Base-by-base conservation (phyloP, 2,113 vertebrate species). In the Phainopepla nitens region DNA sequence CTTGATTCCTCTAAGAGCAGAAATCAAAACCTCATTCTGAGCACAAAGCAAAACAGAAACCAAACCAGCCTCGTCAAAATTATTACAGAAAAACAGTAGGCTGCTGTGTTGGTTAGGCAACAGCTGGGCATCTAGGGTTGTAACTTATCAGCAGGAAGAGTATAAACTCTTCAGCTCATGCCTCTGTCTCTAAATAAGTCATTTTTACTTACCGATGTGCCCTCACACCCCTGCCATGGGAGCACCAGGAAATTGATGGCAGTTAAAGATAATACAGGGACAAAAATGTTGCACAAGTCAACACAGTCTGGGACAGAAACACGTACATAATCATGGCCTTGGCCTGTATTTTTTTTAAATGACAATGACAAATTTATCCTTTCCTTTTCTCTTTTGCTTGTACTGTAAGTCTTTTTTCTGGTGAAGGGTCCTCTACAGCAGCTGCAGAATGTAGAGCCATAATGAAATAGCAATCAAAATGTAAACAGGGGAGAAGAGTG, bases 161-260 rank as follows among this genome's bases (percentile, higher is more conserved):
- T 18, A 31, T 27, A 58, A 81, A 50, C 1, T 2, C 11, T 24
- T 66, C 54, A 83, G 23, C 58, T 69, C 23, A 7, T 4, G 5
- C 23, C 21, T 61, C 60, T 70, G 14, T 10, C 10, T 70, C 50
- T 61, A 22, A 71, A 25, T 15, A 69, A 82, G 9, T 18, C 7
- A 41, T 49, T 47, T 36, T 16, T 22, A 54, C 23, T 33, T 27
- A 15, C 10, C 50, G 28, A 42, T 49, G 24, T 1, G 6, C 39
- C 81, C 57, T 53, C 0, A 0, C n/a, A 41, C 5, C 15, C 28
- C 45, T 49, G 47, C n/a, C 54, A 65, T 0, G 0, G 42, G 9
- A 1, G 7, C 24, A 14, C 17, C 29, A 51, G 19, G 31, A 82
- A 41, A 56, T 24, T 53, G 56, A 33, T 7, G 21, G 13, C 28